Base-by-base conservation (phyloP, 53 echinoderm and acorn worm genomes). In the Henricia sp. region DNA sequence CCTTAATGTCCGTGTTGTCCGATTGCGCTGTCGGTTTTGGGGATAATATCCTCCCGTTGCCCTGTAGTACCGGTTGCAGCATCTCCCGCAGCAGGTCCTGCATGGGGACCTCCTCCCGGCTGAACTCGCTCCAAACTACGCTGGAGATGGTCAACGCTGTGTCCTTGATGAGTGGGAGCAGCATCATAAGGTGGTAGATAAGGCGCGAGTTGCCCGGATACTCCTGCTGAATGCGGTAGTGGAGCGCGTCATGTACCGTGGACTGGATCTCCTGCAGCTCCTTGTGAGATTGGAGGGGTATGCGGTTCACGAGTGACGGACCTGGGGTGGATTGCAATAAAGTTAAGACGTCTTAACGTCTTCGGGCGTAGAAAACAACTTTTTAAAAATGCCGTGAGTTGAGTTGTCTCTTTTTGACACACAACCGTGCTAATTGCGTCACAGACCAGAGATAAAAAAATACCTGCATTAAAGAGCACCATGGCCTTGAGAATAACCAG, bases 401-500 rank as follows among this genome's bases (percentile, higher is more conserved):
- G n/a, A n/a, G n/a, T n/a, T n/a, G n/a, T n/a, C n/a, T n/a, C n/a
- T n/a, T n/a, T n/a, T n/a, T n/a, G n/a, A n/a, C n/a, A n/a, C n/a
- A n/a, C n/a, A n/a, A n/a, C n/a, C n/a, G n/a, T n/a, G n/a, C n/a
- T n/a, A n/a, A n/a, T n/a, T n/a, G n/a, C n/a, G n/a, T n/a, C n/a
- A n/a, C n/a, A n/a, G n/a, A n/a, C n/a, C n/a, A n/a, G n/a, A n/a
- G n/a, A n/a, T n/a, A n/a, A n/a, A n/a, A n/a, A n/a, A n/a, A 60
- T 74, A 95, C 95, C 95, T 50, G 91, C 78, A 60, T 95, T 95
- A 66, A 86, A 75, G 14, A 95, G 88, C 65, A 92, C 88, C 77
- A 95, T 87, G 21, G 85, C 85, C 58, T 95, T 95, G 23, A 95
- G 84, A 16, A 95, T 73, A 3, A 93, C 90, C 67, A 88, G 85